Evolutionary conservation across 30 jellyfish, hydroid and myxozoan species (phyloP).

Genomic region (Turritopsis dohrnii): DNA sequence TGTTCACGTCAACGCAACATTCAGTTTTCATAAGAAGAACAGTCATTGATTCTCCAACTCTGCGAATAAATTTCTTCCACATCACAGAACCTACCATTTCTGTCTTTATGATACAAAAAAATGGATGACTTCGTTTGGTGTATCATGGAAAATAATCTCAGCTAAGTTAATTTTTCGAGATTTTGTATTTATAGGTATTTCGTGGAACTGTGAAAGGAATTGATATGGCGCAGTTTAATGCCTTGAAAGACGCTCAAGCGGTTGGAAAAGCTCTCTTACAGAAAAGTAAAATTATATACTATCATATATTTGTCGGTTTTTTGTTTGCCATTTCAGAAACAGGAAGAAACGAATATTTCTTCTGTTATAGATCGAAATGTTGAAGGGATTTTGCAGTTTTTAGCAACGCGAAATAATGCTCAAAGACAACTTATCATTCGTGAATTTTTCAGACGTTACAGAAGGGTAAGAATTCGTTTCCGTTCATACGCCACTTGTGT

Average conservation of each 20-base stretch:
- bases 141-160: no score
- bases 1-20: no score
- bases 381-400: slow-evolving; percentile 79
- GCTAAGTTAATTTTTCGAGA: no score
- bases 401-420: slow-evolving; percentile 83
- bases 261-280: slow-evolving; percentile 91
- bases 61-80: no score
- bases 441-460: slow-evolving; percentile 93
- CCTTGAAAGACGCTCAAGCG: slow-evolving; percentile 97
- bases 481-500: background rate
- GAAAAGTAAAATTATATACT: slow-evolving; percentile 43
- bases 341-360: background rate
- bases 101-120: no score
- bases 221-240: slow-evolving; percentile 85
- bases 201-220: slow-evolving; percentile 93
- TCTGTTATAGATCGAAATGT: slow-evolving; percentile 62
- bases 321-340: background rate
- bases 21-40: no score
- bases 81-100: no score
- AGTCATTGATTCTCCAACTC: no score
- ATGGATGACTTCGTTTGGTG: no score
- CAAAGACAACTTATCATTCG: slow-evolving; percentile 90
- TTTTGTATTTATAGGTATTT: background rate
- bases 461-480: slow-evolving; percentile 60
- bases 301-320: background rate